A percentile compares a stretch with the other conserved stretches of the same genome.
Evolutionary conservation across 2,888 invertebrate genomes (phyloP).

Genomic region (Anagyrus pseudococci): DNA sequence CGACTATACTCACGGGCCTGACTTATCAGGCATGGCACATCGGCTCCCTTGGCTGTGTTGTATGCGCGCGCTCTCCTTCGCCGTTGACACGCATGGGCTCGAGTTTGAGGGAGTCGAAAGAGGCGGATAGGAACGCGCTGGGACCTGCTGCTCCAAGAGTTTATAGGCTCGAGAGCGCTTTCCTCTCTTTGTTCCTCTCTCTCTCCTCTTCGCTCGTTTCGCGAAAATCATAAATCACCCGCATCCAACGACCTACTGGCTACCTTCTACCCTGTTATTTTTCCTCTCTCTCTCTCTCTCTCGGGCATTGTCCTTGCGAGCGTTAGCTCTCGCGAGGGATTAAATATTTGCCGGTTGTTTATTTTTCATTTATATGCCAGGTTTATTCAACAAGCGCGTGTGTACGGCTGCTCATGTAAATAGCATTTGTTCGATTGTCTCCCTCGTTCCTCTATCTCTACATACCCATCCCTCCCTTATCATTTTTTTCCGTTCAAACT

Average conservation of each 20-base stretch:
- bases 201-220: constrained; percentile 41
- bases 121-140: neutral
- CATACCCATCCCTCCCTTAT: too few relatives aligned
- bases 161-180: constrained; percentile 6
- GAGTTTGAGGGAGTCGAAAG: neutral
- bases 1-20: too few relatives aligned
- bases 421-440: too few relatives aligned
- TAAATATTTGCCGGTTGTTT: neutral
- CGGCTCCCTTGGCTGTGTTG: neutral
- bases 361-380: neutral
- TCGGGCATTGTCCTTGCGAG: neutral
- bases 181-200: neutral
- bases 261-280: neutral
- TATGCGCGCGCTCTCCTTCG: neutral
- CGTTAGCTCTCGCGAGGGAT: neutral
- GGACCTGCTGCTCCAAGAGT: neutral
- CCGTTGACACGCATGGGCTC: constrained; percentile 17
- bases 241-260: constrained; percentile 37
- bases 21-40: constrained; percentile 33
- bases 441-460: too few relatives aligned
- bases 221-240: constrained; percentile 52
- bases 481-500: too few relatives aligned
- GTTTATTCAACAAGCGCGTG: neutral
- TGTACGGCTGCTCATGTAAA: too few relatives aligned
- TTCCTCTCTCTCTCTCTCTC: too few relatives aligned